Evolutionary conservation across 1,140 invertebrate species (phyloP), one percentile per base, ranked within the genome.

Genomic region (Brachionus manjavacas): DNA sequence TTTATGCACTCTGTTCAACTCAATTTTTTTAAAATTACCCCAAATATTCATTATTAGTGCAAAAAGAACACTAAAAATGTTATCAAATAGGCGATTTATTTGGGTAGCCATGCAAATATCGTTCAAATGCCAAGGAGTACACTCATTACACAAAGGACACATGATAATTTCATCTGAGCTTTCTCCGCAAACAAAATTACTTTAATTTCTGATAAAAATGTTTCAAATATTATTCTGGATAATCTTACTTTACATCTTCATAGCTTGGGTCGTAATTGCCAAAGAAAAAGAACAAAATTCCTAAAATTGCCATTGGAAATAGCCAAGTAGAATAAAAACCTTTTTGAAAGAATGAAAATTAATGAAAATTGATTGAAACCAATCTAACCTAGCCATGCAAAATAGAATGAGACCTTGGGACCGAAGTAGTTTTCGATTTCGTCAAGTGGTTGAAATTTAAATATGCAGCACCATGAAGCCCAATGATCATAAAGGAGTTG

Each of bases 1-100:
- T 39, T 16, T 23, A 3, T 11, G 72, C 7, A 7, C 9, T 6
- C 8, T n/a, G 4, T 16, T 55, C 4, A 25, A 28, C 31, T 55
- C n/a, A 64, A 43, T 43, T 28, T 35, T 64, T 43, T 64, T 8
- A 55, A 35, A 52, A 16, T 89, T 87, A 92, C 91, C 91, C 94
- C 94, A 94, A 86, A 94, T 92, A 1, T 93, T 93, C 88, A 94
- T 92, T 85, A 94, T 93, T 23, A 94, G 89, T n/a, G 93, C 92
- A 86, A 94, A 94, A 84, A 93, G 91, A 20, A 94, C 92, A 0
- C 93, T 94, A 72, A 92, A 92, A 16, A 92, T 91, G 88, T 94
- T 93, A 88, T 94, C 94, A 85, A 94, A 93, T 6, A 94, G 88
- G 87, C 94, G 93, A 41, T 93, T 91, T 1, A 94, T 90, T 86